Percentiles rank a stretch among this genome's conserved stretches.
phyloP scores from a whole-genome alignment of 2,113 vertebrate genomes.

The Carettochelys insculpta region DNA sequence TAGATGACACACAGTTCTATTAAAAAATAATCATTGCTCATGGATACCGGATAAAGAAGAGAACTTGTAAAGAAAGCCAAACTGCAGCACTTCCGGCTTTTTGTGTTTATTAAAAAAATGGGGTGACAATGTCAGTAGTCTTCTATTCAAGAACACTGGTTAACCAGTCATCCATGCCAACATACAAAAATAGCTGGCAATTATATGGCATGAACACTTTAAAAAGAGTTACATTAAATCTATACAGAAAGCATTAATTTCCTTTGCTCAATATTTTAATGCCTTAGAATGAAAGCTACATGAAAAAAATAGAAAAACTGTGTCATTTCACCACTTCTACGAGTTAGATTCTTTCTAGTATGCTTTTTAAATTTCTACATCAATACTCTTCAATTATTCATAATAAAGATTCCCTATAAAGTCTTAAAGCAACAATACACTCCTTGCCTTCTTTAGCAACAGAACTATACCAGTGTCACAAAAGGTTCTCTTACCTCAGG shows the following conservation, averaged over 20 bases:
- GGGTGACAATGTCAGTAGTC: constrained; percentile 7
- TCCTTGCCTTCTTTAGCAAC: background rate
- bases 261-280: background rate
- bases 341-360: background rate
- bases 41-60: background rate
- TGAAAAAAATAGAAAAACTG: background rate
- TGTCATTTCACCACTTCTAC: background rate
- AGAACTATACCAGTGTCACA: background rate
- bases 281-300: background rate
- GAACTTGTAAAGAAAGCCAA: background rate
- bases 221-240: constrained; percentile 23
- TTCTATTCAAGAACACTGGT: constrained; percentile 31
- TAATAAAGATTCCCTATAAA: background rate
- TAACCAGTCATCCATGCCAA: constrained; percentile 34
- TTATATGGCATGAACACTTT: constrained; percentile 22
- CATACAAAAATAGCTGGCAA: constrained; percentile 53
- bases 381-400: background rate
- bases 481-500: background rate
- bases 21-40: background rate
- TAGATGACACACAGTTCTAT: background rate
- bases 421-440: background rate
- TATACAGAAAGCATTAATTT: constrained; percentile 35
- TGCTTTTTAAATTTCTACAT: background rate
- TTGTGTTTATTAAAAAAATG: constrained; percentile 45
- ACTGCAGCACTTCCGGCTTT: constrained; percentile 46